These are phyloP conservation scores for Crypturellus tataupa DNA, from an alignment of 2,797 vertebrate species.

Conservation along the genomic window DNA sequence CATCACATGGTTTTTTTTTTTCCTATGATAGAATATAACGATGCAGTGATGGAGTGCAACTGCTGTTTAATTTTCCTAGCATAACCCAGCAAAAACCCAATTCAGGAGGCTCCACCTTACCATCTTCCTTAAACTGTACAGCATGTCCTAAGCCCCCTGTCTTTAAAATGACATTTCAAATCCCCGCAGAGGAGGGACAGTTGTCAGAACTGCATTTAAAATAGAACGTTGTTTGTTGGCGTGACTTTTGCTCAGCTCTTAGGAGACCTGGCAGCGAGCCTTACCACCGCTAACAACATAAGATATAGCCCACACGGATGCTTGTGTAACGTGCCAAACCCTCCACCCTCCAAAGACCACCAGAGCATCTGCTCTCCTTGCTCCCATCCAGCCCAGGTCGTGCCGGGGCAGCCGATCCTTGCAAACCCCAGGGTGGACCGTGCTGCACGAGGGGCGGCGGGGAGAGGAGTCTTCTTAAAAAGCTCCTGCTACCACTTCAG, in stretches of 20 bases:
- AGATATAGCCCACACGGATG: neutral
- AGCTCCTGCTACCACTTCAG: neutral
- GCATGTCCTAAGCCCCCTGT: slow-evolving; percentile 50
- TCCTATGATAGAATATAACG: neutral
- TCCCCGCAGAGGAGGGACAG: neutral
- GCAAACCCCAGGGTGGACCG: neutral
- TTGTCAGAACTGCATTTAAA: slow-evolving; percentile 43
- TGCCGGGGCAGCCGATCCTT: neutral
- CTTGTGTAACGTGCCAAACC: neutral
- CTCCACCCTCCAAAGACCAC: neutral
- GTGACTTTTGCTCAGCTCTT: neutral
- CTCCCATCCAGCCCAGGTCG: neutral
- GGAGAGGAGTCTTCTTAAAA: no score
- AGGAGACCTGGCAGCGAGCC: neutral
- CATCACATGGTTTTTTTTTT: neutral
- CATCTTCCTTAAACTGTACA: slow-evolving; percentile 46
- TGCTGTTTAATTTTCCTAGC: neutral
- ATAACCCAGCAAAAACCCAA: neutral
- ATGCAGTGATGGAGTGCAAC: neutral
- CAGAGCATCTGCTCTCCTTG: neutral
- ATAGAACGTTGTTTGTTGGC: slow-evolving; percentile 48
- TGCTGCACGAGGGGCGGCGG: neutral
- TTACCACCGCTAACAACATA: neutral
- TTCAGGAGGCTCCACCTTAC: neutral
- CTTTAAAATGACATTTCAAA: slow-evolving; percentile 55